These are phyloP conservation scores for Platycercus adscitus DNA, from an alignment of 2,113 vertebrate species.

Conservation along the genomic window DNA sequence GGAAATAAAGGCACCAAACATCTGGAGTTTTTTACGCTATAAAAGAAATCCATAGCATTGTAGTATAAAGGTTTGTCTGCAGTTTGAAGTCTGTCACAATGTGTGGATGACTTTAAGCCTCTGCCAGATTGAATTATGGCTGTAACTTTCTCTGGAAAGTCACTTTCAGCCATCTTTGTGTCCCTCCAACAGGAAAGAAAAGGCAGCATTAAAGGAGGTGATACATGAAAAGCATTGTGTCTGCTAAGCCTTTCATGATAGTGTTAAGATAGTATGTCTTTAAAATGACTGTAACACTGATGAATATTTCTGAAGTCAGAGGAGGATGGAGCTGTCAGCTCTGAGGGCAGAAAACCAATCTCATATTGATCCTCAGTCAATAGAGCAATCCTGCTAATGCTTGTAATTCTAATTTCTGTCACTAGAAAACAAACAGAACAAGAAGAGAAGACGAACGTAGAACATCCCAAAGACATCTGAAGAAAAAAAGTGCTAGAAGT, in stretches of 20 bases:
- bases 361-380: not conserved
- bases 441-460: not conserved
- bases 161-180: not conserved
- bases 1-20: not conserved
- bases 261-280: not conserved
- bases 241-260: not conserved
- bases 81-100: fast-evolving
- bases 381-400: not conserved
- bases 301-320: not conserved
- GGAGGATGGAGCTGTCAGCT: not conserved
- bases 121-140: not conserved
- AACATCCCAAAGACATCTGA: not conserved
- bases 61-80: not conserved
- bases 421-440: not conserved
- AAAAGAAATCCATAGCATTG: not conserved
- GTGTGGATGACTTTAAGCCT: not conserved
- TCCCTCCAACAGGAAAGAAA: not conserved
- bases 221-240: not conserved
- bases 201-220: not conserved
- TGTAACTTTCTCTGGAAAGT: not conserved
- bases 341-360: not conserved
- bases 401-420: not conserved
- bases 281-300: not conserved
- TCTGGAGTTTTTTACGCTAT: not conserved
- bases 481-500: not conserved